Base-by-base conservation (phyloP, 2,113 vertebrate species). In the Andinoacara biseriatus region DNA sequence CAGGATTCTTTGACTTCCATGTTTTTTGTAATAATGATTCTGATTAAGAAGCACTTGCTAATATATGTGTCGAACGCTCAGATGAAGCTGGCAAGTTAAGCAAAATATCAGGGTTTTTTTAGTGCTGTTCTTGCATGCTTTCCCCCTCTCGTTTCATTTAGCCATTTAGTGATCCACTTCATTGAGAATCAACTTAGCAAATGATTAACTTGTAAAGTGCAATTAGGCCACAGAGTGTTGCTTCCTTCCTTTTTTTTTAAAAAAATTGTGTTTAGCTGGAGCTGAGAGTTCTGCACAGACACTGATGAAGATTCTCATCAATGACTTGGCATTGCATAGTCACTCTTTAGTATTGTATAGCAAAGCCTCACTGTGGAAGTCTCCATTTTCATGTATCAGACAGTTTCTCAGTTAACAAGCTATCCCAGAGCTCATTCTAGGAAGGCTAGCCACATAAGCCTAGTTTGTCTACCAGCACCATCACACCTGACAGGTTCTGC, bases 161-260 rank as follows among this genome's bases (percentile, higher is more conserved):
- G 49, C 49, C 15, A 49, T 49, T 69, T 29, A 69, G 26, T 17
- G 26, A n/a, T 29, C 40, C 24, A 69, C 24, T 69, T 69, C 43
- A 40, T 49, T 69, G 24, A 69, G 24, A 69, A 69, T 69, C 65
- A 49, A 7, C 63, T 46, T 67, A 46, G 63, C 38, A 67, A 67
- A 67, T 46, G 40, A 26, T 43, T 43, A 14, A 14, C 13, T 43
- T 43, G 13, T 40, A 3, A 46, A 26, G 26, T 67, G 22, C 40
- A 67, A 67, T 67, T 26, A 46, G 40, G 63, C 10, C 38, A 40
- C 38, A 40, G 38, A 10, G 10, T 40, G 10, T 40, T 40, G 38
- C 10, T 40, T 40, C 38, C 38, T 40, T 40, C 38, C 10, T 40
- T 40, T 40, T 10, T 11, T 26, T 26, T 26, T 26, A 2, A n/a